Conservation (phyloP, 2,888 invertebrate species). For the Clivina fossor region DNA sequence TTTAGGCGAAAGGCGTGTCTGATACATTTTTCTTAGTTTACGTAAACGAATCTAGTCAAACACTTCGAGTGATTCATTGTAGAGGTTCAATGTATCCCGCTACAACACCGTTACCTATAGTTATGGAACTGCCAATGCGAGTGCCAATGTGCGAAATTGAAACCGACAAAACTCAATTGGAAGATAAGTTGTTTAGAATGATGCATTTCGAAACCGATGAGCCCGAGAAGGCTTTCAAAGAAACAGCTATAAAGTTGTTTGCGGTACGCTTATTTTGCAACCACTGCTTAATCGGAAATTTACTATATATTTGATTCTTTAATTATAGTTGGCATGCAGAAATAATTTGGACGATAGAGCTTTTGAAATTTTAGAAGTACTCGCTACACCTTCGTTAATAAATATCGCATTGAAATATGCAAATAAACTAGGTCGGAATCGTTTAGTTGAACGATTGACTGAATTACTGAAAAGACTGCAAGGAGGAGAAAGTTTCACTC, state of each 20-base stretch:
- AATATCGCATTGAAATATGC: constrained; percentile 90
- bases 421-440: constrained; percentile 71
- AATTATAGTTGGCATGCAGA: constrained; percentile 75
- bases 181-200: constrained; percentile 71
- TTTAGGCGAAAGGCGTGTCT: constrained; percentile 64
- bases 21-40: constrained; percentile 78
- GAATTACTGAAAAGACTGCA: constrained; percentile 58
- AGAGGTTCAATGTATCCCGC: constrained; percentile 87
- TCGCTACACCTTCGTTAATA: constrained; percentile 75
- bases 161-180: constrained; percentile 79
- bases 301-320: constrained; percentile 35
- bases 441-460: constrained; percentile 76
- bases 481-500: constrained; percentile 39
- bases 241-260: constrained; percentile 86
- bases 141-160: constrained; percentile 54
- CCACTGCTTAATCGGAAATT: neutral
- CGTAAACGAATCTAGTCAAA: constrained; percentile 75
- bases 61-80: constrained; percentile 81
- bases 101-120: constrained; percentile 82
- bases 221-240: constrained; percentile 68
- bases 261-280: constrained; percentile 63
- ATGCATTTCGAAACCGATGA: constrained; percentile 64
- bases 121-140: constrained; percentile 73
- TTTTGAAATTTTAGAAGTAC: constrained; percentile 79
- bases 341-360: constrained; percentile 84